phyloP scores from a whole-genome alignment of 2,113 vertebrate species.

The Chloropsis hardwickii region DNA sequence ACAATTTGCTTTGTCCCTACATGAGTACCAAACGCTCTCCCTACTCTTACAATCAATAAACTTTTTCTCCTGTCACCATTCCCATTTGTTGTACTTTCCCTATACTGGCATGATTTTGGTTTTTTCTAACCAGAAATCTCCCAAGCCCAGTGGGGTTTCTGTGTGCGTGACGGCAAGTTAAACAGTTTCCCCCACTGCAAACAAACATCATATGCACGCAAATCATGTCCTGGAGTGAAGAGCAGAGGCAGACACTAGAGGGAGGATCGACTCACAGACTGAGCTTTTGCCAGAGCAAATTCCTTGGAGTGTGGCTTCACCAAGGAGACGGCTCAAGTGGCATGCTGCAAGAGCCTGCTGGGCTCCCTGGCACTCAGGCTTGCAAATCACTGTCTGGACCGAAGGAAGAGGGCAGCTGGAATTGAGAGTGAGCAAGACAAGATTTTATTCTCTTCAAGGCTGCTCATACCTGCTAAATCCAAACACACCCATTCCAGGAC shows the following conservation, averaged over 20 bases:
- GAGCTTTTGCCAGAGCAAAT: neutral
- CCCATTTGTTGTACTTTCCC: neutral
- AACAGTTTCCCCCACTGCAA: neutral
- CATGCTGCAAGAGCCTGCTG: neutral
- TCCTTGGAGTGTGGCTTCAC: neutral
- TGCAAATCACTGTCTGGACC: neutral
- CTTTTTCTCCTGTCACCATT: neutral
- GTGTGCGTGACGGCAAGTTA: neutral
- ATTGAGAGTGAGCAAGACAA: neutral
- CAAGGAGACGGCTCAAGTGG: neutral
- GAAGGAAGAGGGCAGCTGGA: neutral
- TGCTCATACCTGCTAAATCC: neutral
- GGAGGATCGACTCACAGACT: neutral
- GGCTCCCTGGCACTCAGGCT: neutral
- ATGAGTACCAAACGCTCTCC: neutral
- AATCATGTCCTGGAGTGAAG: neutral
- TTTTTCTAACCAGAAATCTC: neutral
- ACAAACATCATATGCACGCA: neutral
- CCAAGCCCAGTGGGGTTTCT: neutral
- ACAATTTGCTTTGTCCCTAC: neutral
- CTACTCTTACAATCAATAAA: neutral
- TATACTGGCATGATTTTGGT: neutral
- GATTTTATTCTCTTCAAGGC: neutral
- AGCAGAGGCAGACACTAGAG: slow-evolving; percentile 20
- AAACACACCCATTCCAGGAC: neutral